Evolutionary conservation across 2,797 vertebrate genomes (phyloP).

Genomic region (Poeciliopsis presidionis): DNA sequence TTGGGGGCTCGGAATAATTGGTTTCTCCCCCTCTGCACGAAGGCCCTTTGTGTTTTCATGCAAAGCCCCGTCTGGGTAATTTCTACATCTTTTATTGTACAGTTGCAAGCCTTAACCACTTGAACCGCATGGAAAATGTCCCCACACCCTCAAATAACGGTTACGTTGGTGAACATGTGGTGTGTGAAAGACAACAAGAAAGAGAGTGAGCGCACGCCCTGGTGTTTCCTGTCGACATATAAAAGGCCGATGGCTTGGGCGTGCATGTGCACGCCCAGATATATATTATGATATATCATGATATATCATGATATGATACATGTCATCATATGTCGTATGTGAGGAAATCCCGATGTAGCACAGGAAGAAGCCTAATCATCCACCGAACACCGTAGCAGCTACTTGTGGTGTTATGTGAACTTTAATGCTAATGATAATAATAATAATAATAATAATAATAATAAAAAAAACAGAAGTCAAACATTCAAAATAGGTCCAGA

Average conservation of each 20-base stretch:
- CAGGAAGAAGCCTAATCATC: background rate
- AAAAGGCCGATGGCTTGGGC: too few species aligned
- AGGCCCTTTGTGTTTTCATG: background rate
- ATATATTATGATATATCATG: too few species aligned
- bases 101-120: constrained; percentile 63
- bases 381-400: constrained; percentile 14
- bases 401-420: constrained; percentile 6
- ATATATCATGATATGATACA: too few species aligned
- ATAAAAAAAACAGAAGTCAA: constrained; percentile 11
- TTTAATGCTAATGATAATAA: background rate
- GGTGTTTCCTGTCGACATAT: constrained; percentile 68
- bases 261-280: too few species aligned
- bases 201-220: constrained; percentile 56
- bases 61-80: constrained; percentile 34
- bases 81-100: constrained; percentile 53
- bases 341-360: background rate
- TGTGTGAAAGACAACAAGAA: constrained; percentile 28
- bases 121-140: constrained; percentile 72
- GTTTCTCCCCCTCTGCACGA: background rate
- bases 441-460: constrained; percentile 1
- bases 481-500: constrained; percentile 1
- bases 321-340: too few species aligned
- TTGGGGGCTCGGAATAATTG: background rate
- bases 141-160: constrained; percentile 69
- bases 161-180: constrained; percentile 24